Base-by-base conservation (phyloP, 1,140 invertebrate genomes). In the Sminthurides bifidus region DNA sequence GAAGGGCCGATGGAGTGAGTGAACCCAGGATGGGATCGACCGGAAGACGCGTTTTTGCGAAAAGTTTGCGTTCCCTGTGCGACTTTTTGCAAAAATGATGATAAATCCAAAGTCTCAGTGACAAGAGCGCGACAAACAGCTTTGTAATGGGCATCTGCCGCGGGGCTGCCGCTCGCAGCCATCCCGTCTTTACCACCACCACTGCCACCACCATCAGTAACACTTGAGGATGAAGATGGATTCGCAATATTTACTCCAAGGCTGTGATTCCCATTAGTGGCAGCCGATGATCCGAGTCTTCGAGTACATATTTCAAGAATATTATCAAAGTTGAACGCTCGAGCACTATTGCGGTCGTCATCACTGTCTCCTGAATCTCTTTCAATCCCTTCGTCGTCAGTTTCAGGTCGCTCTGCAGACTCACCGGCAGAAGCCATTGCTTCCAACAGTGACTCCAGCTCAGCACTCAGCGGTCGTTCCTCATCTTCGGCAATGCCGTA, bases 71-170 rank as follows among this genome's bases (percentile, higher is more conserved):
- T 50, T 23, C 57, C 56, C 41, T 64, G 31, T 19, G 74, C 78
- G 24, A 94, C 86, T 70, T 83, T 83, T 66, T 88, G 81, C 48
- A 96, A 74, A 76, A 95, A 95, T 23, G 84, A 81, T 15, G 86
- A 79, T 49, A 97, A 76, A 71, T 95, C 91, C 27, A 89, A 72
- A 15, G 87, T 84, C 73, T 97, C 92, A 2, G 87, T 81, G 21
- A 93, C 86, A 58, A 94, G 76, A 23, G 89, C 90, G 51, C 88
- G 76, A 69, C 91, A 90, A 38, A 95, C 89, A 45, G 89, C 88
- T 67, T n/a, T n/a, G n/a, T n/a, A n/a, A n/a, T n/a, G n/a, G n/a
- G n/a, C n/a, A n/a, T n/a, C n/a, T n/a, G n/a, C n/a, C n/a, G n/a
- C n/a, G n/a, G n/a, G n/a, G n/a, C n/a, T n/a, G n/a, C n/a, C n/a